These are phyloP conservation scores for Elysia chlorotica DNA, from an alignment of 1,140 invertebrate species.

Conservation along the genomic window DNA sequence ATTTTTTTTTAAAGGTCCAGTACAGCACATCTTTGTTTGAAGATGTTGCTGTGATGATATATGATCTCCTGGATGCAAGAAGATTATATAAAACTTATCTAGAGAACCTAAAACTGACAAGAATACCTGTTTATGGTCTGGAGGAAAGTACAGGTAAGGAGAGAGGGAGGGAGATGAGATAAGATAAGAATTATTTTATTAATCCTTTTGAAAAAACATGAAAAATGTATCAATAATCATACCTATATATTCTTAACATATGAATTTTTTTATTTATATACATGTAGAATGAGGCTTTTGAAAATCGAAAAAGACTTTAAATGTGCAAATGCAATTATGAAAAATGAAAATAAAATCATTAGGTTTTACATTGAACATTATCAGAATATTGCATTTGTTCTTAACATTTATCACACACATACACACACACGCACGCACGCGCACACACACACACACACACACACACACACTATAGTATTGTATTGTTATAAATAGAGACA, in stretches of 20 bases:
- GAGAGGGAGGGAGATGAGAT: too few species aligned
- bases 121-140: constrained; percentile 42
- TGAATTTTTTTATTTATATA: not conserved
- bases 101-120: constrained; percentile 50
- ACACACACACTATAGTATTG: not conserved
- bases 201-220: too few species aligned
- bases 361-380: too few species aligned
- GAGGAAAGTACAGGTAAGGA: not conserved
- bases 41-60: constrained; percentile 56
- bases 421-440: not conserved
- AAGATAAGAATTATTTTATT: too few species aligned
- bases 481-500: not conserved
- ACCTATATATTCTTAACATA: not conserved
- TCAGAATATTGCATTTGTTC: too few species aligned
- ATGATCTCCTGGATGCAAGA: constrained; percentile 54
- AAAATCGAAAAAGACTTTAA: too few species aligned
- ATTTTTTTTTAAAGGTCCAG: too few species aligned
- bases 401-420: not conserved
- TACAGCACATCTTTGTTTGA: constrained; percentile 56
- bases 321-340: too few species aligned
- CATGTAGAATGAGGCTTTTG: too few species aligned
- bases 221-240: not conserved
- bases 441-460: constrained; percentile 4
- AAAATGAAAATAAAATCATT: too few species aligned
- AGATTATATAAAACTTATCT: constrained; percentile 56